Percentiles rank a stretch among this genome's conserved stretches.
Evolutionary conservation across 2,888 invertebrate species (phyloP).

Genomic region (Vannuccia rotundouncinata): DNA sequence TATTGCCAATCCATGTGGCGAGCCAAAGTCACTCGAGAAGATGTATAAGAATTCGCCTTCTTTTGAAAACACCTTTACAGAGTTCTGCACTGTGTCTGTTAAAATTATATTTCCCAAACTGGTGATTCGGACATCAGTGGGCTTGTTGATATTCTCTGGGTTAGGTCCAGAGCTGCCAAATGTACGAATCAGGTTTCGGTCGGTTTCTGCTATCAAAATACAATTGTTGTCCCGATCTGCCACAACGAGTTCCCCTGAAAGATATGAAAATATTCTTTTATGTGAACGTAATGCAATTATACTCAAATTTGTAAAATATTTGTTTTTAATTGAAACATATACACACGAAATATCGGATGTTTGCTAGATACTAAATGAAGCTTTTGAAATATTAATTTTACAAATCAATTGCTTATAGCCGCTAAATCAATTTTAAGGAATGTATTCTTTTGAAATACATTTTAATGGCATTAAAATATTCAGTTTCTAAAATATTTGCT

Average conservation of each 20-base stretch:
- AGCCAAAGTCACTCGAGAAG: not conserved
- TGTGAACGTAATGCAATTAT: too few species aligned
- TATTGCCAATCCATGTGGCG: slow-evolving; percentile 4
- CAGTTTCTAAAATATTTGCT: too few species aligned
- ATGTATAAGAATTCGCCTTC: not conserved
- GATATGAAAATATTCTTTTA: too few species aligned
- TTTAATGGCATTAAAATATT: too few species aligned
- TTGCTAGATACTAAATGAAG: too few species aligned
- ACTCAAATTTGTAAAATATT: too few species aligned
- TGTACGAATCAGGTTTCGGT: not conserved
- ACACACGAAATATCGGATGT: too few species aligned
- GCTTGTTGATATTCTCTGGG: not conserved
- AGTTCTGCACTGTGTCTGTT: not conserved
- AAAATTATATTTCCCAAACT: not conserved
- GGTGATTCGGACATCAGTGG: not conserved
- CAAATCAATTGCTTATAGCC: too few species aligned
- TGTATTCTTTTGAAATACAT: too few species aligned
- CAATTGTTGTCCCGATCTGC: not conserved
- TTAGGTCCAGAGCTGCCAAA: not conserved
- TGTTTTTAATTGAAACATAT: too few species aligned
- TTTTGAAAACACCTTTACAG: not conserved
- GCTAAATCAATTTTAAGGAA: too few species aligned
- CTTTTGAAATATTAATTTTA: too few species aligned
- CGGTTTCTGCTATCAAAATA: not conserved
- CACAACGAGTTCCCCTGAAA: not conserved